Conservation (phyloP, 2,888 invertebrate genomes). For the Melitaea athalia region DNA sequence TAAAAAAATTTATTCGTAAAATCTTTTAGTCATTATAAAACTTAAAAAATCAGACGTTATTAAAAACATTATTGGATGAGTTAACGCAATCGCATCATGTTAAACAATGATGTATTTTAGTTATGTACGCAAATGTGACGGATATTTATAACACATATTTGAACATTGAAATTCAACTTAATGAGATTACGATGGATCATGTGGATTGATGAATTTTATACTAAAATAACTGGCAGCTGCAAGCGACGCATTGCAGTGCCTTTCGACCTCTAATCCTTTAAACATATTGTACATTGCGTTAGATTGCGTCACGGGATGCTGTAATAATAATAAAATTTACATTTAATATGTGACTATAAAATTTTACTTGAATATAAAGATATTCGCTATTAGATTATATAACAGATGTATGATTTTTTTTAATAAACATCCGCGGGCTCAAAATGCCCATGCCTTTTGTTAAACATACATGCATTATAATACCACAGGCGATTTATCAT, state of each 20-base stretch:
- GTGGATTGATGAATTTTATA: conserved; percentile 21
- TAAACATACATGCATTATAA: no score
- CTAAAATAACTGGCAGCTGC: conserved; percentile 16
- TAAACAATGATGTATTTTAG: neutral
- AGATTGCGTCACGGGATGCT: conserved; percentile 21
- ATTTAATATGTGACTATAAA: no score
- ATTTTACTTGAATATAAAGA: no score
- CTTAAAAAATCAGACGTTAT: no score
- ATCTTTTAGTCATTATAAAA: no score
- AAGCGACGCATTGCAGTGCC: conserved; percentile 35
- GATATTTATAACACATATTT: neutral
- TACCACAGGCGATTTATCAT: no score
- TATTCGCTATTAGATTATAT: neutral
- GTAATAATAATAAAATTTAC: conserved; percentile 6
- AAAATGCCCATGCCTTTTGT: no score
- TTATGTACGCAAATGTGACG: neutral
- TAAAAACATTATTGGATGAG: no score
- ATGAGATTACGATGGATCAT: conserved; percentile 6
- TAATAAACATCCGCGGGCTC: no score
- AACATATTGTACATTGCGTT: conserved; percentile 30
- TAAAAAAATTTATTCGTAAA: no score
- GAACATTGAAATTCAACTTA: neutral
- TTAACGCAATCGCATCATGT: neutral
- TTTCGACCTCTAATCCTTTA: conserved; percentile 34
- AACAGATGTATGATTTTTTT: no score